These are phyloP conservation scores for Myrmecobius fasciatus DNA, from an alignment of 2,113 vertebrate genomes.

Conservation along the genomic window DNA sequence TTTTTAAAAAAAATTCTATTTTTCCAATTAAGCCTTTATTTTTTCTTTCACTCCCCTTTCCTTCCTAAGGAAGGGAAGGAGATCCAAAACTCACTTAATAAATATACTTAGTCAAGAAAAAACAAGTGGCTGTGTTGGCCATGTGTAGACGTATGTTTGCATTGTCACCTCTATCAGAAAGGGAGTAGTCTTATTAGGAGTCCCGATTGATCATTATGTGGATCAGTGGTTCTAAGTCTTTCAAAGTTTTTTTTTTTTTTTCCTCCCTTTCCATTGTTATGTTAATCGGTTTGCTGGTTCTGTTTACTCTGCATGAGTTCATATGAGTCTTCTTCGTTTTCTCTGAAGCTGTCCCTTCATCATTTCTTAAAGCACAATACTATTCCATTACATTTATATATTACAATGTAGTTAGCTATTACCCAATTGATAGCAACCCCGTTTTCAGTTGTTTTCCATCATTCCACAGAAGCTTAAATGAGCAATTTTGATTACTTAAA, in stretches of 20 bases:
- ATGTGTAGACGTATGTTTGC: background rate
- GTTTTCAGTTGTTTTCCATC: no score
- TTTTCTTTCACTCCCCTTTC: background rate
- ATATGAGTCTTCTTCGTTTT: background rate
- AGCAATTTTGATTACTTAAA: no score
- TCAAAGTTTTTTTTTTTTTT: background rate
- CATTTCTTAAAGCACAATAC: no score
- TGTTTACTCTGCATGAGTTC: background rate
- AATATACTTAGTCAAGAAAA: background rate
- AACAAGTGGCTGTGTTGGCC: background rate
- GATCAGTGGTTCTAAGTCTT: background rate
- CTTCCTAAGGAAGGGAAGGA: background rate
- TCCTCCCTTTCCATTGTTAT: background rate
- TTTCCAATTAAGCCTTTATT: background rate
- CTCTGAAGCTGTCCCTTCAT: background rate
- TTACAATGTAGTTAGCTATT: background rate
- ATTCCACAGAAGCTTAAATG: no score
- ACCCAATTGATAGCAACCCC: no score
- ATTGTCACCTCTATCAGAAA: background rate
- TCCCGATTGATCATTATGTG: background rate
- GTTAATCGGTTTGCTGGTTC: background rate
- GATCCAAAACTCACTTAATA: background rate
- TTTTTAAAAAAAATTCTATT: background rate
- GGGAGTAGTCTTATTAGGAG: background rate
- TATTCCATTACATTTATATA: no score